Conservation (phyloP, 2,797 vertebrate species). For the Sylvia borin region DNA sequence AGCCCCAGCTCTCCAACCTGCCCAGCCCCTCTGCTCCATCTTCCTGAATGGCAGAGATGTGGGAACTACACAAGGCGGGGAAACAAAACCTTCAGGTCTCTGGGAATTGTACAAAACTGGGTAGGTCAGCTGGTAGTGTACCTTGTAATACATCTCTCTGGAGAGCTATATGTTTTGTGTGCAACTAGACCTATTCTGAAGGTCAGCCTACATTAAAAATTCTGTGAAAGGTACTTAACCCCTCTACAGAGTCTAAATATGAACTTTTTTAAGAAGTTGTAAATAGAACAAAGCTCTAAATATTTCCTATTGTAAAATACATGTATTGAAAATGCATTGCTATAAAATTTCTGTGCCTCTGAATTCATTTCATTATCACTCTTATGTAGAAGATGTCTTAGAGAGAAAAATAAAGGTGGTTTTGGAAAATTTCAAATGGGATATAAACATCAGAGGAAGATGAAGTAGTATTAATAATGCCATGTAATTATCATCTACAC, state of each 20-base stretch:
- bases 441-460: neutral
- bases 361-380: neutral
- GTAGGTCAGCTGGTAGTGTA: neutral
- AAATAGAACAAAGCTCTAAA: neutral
- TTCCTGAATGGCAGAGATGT: neutral
- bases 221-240: neutral
- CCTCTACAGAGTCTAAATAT: neutral
- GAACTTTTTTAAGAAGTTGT: neutral
- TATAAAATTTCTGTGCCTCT: neutral
- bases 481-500: neutral
- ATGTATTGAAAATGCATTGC: neutral
- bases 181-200: neutral
- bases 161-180: neutral
- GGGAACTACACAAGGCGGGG: neutral
- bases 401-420: neutral
- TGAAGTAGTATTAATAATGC: neutral
- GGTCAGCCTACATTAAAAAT: neutral
- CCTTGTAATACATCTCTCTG: neutral
- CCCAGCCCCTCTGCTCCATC: neutral
- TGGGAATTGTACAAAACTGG: neutral
- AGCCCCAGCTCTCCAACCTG: neutral
- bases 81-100: neutral
- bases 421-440: neutral
- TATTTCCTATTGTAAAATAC: neutral
- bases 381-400: neutral